phyloP scores from a whole-genome alignment of 2,113 vertebrate genomes.

The Geococcyx californianus region DNA sequence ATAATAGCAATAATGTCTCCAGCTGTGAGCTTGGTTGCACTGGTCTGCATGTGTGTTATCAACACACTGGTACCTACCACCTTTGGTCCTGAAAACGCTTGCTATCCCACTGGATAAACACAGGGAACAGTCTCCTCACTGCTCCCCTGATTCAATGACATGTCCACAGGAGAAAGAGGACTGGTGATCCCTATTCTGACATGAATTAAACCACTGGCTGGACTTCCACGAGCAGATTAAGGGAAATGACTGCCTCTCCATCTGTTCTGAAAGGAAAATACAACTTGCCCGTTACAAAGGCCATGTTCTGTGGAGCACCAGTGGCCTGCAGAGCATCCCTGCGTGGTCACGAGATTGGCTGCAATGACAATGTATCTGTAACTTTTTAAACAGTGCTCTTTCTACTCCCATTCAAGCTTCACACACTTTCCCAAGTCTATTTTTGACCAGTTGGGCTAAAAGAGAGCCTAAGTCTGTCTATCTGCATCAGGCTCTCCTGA shows the following conservation, averaged over 20 bases:
- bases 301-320: neutral
- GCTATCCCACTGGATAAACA: neutral
- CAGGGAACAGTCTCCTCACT: neutral
- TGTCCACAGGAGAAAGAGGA: neutral
- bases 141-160: neutral
- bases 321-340: neutral
- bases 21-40: accelerated
- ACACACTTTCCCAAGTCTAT: neutral
- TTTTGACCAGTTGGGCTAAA: neutral
- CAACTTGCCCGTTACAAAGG: neutral
- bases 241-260: neutral
- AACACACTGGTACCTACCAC: neutral
- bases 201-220: neutral
- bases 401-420: neutral
- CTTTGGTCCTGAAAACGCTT: neutral
- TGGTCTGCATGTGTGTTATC: neutral
- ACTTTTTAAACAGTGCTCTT: neutral
- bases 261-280: conserved; percentile 7
- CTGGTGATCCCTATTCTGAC: neutral
- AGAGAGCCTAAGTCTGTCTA: neutral
- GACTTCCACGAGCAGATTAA: conserved; percentile 23
- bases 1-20: neutral
- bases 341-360: neutral
- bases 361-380: neutral
- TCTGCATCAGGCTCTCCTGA: neutral